Evolutionary conservation across 2,888 invertebrate species (phyloP).

Genomic region (Sepioteuthis lessoniana): DNA sequence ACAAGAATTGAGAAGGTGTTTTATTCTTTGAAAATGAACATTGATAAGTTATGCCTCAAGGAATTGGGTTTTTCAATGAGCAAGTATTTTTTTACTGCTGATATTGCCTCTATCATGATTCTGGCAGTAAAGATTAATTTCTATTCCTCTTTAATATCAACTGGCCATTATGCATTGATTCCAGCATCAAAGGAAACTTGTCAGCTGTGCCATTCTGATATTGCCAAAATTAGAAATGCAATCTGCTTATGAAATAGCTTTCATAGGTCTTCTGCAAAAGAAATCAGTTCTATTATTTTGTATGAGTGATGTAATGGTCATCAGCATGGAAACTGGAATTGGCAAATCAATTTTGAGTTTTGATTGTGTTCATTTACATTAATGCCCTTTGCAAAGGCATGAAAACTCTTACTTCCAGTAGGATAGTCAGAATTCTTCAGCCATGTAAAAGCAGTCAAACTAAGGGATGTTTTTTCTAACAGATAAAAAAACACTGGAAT

Average conservation of each 20-base stretch:
- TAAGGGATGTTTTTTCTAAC: no score
- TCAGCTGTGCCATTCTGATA: neutral
- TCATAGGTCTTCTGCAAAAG: neutral
- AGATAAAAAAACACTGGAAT: no score
- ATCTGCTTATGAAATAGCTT: neutral
- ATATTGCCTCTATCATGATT: neutral
- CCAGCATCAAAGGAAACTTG: neutral
- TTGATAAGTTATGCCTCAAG: neutral
- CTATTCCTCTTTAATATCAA: neutral
- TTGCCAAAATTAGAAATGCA: neutral
- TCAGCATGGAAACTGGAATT: no score
- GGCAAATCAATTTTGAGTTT: no score
- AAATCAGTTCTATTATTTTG: neutral
- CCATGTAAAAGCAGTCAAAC: no score
- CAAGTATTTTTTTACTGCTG: neutral
- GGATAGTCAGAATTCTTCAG: no score
- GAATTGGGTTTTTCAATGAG: neutral
- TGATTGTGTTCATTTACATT: no score
- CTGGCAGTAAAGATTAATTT: neutral
- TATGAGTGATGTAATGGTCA: no score
- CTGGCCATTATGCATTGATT: neutral
- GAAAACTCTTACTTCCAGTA: no score
- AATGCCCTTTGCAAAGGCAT: no score
- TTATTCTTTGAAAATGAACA: no score
- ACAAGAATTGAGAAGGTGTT: neutral